Conservation (phyloP, 2,113 vertebrate genomes). For the Plotosus lineatus region DNA sequence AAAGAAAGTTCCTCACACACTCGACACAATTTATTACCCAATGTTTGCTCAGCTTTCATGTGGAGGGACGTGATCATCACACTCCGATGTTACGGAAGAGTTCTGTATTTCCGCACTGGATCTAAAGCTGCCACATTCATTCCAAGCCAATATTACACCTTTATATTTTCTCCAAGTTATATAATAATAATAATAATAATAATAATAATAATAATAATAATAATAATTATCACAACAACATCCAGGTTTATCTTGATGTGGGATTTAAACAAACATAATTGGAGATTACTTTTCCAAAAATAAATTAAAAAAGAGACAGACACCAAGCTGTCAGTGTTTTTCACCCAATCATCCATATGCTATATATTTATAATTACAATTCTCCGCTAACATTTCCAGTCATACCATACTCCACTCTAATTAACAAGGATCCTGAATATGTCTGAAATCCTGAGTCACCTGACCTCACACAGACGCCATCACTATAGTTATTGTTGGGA, state of each 20-base stretch:
- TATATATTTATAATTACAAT: background rate
- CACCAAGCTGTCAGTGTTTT: background rate
- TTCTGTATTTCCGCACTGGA: background rate
- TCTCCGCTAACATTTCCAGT: background rate
- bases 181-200: background rate
- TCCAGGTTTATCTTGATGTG: background rate
- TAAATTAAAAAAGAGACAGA: too few relatives aligned
- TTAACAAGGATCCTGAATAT: slow-evolving; percentile 22
- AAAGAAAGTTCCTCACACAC: slow-evolving; percentile 41
- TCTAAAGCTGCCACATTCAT: slow-evolving; percentile 1
- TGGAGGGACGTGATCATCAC: slow-evolving; percentile 45
- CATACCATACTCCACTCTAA: background rate
- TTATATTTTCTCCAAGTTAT: background rate
- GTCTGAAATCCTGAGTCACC: slow-evolving; percentile 15
- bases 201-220: background rate
- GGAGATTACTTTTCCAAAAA: background rate
- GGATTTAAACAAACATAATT: background rate
- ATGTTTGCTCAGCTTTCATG: slow-evolving; percentile 51
- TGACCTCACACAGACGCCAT: slow-evolving; percentile 28
- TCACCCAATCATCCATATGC: too few relatives aligned
- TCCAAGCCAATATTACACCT: background rate
- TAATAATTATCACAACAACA: background rate
- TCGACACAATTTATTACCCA: slow-evolving; percentile 33
- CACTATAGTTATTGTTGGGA: slow-evolving; percentile 20
- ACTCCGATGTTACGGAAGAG: slow-evolving; percentile 44